Base-by-base conservation (phyloP, 2,113 vertebrate genomes). In the Sinocyclocheilus grahami region DNA sequence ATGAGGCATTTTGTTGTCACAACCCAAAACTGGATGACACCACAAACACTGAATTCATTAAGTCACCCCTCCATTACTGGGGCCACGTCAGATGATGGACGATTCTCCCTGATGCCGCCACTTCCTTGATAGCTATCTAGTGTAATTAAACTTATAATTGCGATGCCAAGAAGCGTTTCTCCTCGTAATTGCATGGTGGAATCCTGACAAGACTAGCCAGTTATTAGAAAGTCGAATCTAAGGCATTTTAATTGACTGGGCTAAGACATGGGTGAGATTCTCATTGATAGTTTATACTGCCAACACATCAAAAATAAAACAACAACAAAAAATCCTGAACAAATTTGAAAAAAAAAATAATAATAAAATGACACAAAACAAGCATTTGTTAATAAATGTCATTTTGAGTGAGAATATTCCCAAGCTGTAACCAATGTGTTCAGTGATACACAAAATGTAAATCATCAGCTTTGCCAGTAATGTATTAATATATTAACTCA, bases 121-220 rank as follows among this genome's bases (percentile, higher is more conserved):
- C 87, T 39, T 87, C 89, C 77, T 89, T 84, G 94, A 93, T 93
- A 77, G 86, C 86, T 88, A 93, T 94, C 92, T 88, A 84, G 87
- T 87, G 78, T 91, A 94, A 94, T 95, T 92, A 92, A 92, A 94
- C 75, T 86, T 89, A 88, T 93, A 91, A 94, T 93, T 90, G 89
- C 83, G 85, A 91, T 91, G 89, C 72, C 85, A 88, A 91, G 67
- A 91, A 85, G 84, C 88, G 69, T 90, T 89, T 86, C 84, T 77
- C 63, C 75, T 58, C 90, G 82, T 90, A 92, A 92, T 89, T 91
- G 87, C 85, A 82, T 76, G 27, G 79, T 77, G 62, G 80, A 82
- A 86, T 86, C 82, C 80, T 63, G 42, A 65, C 82, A 37, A n/a
- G 62, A 86, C 48, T 71, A 76, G 60, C 84, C 84, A 72, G 51